Base-by-base conservation (phyloP, 2,888 invertebrate species). In the Geotrupes spiniger region DNA sequence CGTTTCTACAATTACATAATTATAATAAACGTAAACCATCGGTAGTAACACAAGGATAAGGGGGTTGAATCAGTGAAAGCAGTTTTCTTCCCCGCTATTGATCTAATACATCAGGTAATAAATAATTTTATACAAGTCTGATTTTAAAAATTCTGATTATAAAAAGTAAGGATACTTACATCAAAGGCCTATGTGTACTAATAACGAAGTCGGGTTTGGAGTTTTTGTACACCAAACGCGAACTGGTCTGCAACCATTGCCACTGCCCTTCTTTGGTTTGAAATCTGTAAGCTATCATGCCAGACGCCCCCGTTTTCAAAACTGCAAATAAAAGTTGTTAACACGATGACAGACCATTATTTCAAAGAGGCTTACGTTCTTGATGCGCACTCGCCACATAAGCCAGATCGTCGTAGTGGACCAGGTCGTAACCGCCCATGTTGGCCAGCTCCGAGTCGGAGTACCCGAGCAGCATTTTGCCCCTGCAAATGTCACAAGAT, bases 141-240 rank as follows among this genome's bases (percentile, higher is more conserved):
- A n/a, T n/a, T n/a, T 8, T 27, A 8, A 8, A 27, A 27, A 27
- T n/a, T 27, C n/a, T 27, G n/a, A 27, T 27, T 27, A 27, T 27
- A 27, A 27, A 27, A 27, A 27, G n/a, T 8, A 27, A 8, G n/a
- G 27, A 8, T 27, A 82, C 89, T 84, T 75, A 95, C 99, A 98
- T 98, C 38, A 99, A 82, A 52, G 98, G 95, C 57, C 99, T 82
- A 76, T 99, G 99, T 33, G 98, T 99, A 74, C 96, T 94, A 64
- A 98, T 96, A 56, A 99, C 96, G 72, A 97, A 97, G 73, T 99
- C 99, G 0, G 98, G 97, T 73, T 99, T 99, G 57, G 97, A 97
- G 75, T 98, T 99, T 76, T 99, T 99, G 78, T 98, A 99, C 60
- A 98, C 95, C 60, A 99, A 83, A 58, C 98, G 82, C 9, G 98